Evolutionary conservation across 1,140 invertebrate species (phyloP).

Genomic region (Hestina assimilis): DNA sequence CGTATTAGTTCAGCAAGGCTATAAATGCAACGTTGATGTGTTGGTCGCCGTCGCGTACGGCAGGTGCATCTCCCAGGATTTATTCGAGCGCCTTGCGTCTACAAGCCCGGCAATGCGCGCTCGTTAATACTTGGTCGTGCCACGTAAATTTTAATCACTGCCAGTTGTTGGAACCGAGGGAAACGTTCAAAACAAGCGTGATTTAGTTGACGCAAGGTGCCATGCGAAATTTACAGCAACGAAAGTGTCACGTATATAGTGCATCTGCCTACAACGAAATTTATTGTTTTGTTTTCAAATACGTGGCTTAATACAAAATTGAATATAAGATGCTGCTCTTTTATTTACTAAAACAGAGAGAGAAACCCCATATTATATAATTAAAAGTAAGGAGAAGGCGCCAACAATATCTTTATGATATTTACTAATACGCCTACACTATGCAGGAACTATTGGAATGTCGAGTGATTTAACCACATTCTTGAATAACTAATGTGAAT

Average conservation of each 20-base stretch:
- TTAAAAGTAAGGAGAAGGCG: slow-evolving; percentile 33
- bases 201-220: slow-evolving; percentile 63
- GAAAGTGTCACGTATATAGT: slow-evolving; percentile 28
- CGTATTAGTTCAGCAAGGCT: slow-evolving; percentile 21
- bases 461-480: slow-evolving; percentile 69
- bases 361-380: background rate
- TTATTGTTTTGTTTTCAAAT: slow-evolving; percentile 20
- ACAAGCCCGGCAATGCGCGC: slow-evolving; percentile 55
- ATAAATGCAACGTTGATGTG: slow-evolving; percentile 24
- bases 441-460: slow-evolving; percentile 59
- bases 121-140: slow-evolving; percentile 73
- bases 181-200: slow-evolving; percentile 69
- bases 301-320: background rate
- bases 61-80: slow-evolving; percentile 74
- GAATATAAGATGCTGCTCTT: background rate
- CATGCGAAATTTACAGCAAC: slow-evolving; percentile 42
- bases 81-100: slow-evolving; percentile 62
- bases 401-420: slow-evolving; percentile 49
- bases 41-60: slow-evolving; percentile 26
- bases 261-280: slow-evolving; percentile 27
- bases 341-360: background rate
- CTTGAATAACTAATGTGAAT: slow-evolving; percentile 66
- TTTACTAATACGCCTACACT: slow-evolving; percentile 65
- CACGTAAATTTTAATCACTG: slow-evolving; percentile 77
- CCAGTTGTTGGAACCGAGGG: slow-evolving; percentile 66